A percentile compares a stretch with the other conserved stretches of the same genome.
These are phyloP conservation scores for Rissa tridactyla DNA, from an alignment of 2,113 vertebrate species.

Conservation along the genomic window DNA sequence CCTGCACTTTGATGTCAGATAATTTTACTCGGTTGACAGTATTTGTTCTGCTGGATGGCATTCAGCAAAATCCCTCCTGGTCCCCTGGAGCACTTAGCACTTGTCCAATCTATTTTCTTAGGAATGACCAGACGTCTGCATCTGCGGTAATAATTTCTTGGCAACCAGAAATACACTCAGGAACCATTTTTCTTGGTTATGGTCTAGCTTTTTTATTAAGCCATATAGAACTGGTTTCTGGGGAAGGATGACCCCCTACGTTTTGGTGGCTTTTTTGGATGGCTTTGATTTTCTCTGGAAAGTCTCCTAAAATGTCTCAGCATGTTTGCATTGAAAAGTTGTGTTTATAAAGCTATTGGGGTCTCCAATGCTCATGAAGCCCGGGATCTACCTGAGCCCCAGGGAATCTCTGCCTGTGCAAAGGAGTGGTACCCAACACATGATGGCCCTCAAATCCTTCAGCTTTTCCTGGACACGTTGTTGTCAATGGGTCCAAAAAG, in stretches of 20 bases:
- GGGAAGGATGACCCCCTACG: background rate
- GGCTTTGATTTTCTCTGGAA: background rate
- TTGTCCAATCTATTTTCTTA: background rate
- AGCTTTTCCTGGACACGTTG: background rate
- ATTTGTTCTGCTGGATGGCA: background rate
- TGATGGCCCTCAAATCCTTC: background rate
- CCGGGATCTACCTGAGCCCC: background rate
- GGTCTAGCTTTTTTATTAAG: background rate
- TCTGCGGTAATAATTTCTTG: background rate
- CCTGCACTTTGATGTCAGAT: background rate
- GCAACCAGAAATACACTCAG: background rate
- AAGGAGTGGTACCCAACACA: too few species aligned
- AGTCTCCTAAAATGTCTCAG: background rate
- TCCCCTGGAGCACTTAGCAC: background rate
- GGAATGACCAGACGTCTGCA: background rate
- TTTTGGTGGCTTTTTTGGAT: background rate
- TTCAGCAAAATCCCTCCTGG: background rate
- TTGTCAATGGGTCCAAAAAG: background rate
- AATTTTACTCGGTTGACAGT: background rate
- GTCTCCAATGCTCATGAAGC: background rate
- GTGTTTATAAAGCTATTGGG: background rate
- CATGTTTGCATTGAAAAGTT: background rate
- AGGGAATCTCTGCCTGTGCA: background rate
- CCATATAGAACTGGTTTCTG: background rate
- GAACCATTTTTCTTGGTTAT: background rate